Percentiles rank a stretch among this genome's conserved stretches.
phyloP scores from a whole-genome alignment of 2,113 vertebrate genomes.

The Heliornis fulica region DNA sequence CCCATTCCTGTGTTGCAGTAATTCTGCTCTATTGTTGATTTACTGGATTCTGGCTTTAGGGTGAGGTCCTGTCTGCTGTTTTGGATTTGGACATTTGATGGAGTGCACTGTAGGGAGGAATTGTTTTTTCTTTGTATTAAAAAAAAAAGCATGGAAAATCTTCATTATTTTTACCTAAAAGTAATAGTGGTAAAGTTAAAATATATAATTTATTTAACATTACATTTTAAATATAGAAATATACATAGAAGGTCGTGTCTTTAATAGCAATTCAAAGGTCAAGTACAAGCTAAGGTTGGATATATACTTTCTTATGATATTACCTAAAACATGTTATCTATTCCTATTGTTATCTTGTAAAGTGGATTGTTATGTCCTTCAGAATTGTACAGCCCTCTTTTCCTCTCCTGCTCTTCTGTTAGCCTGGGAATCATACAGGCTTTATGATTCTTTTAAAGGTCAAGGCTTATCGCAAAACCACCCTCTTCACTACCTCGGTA shows the following conservation, averaged over 20 bases:
- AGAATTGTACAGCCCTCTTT: not conserved
- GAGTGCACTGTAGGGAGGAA: not conserved
- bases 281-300: too few relatives aligned
- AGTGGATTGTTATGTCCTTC: not conserved
- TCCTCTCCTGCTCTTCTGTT: not conserved
- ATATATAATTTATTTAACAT: not conserved
- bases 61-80: not conserved
- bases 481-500: not conserved
- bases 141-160: not conserved
- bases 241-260: not conserved
- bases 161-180: not conserved
- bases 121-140: not conserved
- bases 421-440: not conserved
- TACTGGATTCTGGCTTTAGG: not conserved
- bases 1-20: not conserved
- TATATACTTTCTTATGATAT: not conserved
- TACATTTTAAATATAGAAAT: not conserved
- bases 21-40: not conserved
- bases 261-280: not conserved
- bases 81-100: not conserved
- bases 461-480: not conserved
- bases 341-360: not conserved
- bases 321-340: not conserved
- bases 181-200: not conserved
- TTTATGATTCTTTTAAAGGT: not conserved